Evolutionary conservation across 2,113 vertebrate genomes (phyloP), one percentile per base, ranked within the genome.

Genomic region (Ifrita kowaldi): DNA sequence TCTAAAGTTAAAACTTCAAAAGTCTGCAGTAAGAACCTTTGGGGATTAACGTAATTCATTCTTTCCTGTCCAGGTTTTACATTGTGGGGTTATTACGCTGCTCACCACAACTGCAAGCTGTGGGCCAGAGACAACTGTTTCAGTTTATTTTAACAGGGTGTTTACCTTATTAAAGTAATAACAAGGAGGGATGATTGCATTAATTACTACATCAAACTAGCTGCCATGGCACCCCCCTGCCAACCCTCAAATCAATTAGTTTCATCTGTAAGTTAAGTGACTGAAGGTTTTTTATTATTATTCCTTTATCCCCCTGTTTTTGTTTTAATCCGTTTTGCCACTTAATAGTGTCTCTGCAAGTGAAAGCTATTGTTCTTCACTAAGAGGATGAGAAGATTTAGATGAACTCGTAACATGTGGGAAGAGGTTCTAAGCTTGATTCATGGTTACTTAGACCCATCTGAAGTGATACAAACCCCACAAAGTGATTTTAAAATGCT

Each of bases 101-200:
- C 95, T 95, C 80, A 71, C 90, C 95, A 88, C 75, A 94, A 94
- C 64, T 94, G 81, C 81, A 83, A 93, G 63, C 52, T 89, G 69
- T 92, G 91, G 86, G 94, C 96, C 77, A 84, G 89, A 94, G 95
- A 78, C 81, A 92, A 95, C 81, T 89, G 84, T 77, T 93, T 95
- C 69, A 95, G 84, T 97, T 97, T 95, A 96, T 93, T 97, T 96
- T 95, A 96, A 91, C 70, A 84, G 84, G 52, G 69, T 83, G 86
- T 96, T 96, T 97, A 96, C 93, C 95, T 96, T 95, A 95, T 89
- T 96, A 92, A 90, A 92, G 67, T 79, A 94, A 84, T 93, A 94
- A 92, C 83, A 88, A 96, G 83, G 77, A 87, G 64, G 39, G 78
- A 92, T 95, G 81, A 73, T 80, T 89, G 50, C 44, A 46, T 90